Conservation (phyloP, 2,888 invertebrate genomes). For the Pyrrhosoma nymphula region DNA sequence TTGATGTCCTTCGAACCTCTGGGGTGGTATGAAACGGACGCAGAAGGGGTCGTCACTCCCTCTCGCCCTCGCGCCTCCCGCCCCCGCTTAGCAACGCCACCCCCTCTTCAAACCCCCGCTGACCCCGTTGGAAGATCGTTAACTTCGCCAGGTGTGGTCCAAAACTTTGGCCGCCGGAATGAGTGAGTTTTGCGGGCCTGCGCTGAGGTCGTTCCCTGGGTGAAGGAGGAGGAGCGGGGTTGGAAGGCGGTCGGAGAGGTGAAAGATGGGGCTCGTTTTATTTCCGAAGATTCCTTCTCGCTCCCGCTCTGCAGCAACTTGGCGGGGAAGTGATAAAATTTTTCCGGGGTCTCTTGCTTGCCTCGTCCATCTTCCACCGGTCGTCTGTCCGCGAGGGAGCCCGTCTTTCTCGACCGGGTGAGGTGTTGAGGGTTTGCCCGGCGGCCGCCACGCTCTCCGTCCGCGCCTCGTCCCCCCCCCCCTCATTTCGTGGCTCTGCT, state of each 20-base stretch:
- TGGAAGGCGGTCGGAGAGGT: background rate
- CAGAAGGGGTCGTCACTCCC: background rate
- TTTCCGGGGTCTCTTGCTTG: background rate
- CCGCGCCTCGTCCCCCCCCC: background rate
- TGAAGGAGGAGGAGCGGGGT: too few relatives aligned
- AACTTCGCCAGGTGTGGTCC: slow-evolving; percentile 31
- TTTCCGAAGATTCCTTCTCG: slow-evolving; percentile 9
- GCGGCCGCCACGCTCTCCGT: background rate
- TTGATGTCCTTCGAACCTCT: background rate
- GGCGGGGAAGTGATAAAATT: slow-evolving; percentile 8
- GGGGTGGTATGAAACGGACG: background rate
- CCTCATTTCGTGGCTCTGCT: background rate
- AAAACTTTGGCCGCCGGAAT: slow-evolving; percentile 29
- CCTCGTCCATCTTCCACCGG: background rate
- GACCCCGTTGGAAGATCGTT: background rate
- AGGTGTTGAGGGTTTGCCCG: background rate
- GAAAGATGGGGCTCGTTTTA: slow-evolving; percentile 22
- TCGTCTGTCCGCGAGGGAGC: background rate
- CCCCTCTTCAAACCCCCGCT: background rate
- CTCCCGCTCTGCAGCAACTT: slow-evolving; percentile 19
- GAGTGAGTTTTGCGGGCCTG: slow-evolving; percentile 13
- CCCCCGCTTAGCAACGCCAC: background rate
- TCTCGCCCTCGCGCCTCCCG: background rate
- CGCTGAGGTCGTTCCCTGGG: background rate
- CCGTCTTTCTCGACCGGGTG: background rate